phyloP scores from a whole-genome alignment of 1,140 invertebrate species.

The Phymastichus coffea region DNA sequence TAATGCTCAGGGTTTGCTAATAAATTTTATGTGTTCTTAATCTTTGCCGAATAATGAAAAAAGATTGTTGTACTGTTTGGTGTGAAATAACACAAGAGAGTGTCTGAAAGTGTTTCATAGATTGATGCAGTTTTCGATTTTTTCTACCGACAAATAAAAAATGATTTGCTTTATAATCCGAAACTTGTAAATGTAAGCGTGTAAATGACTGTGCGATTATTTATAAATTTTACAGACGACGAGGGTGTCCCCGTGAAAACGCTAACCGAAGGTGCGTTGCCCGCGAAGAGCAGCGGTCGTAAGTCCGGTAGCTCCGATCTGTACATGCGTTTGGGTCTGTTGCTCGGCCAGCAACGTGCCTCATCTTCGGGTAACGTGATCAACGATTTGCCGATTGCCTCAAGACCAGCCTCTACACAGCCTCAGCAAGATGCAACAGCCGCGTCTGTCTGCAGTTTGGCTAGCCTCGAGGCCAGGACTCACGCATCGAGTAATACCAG shows the following conservation, averaged over 20 bases:
- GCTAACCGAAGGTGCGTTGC: slow-evolving; percentile 16
- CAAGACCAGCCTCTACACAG: slow-evolving; percentile 18
- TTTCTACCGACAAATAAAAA: too few relatives aligned
- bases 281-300: not conserved
- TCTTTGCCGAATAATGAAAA: too few relatives aligned
- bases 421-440: slow-evolving; percentile 57
- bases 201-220: too few relatives aligned
- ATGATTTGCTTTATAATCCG: too few relatives aligned
- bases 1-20: too few relatives aligned
- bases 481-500: slow-evolving; percentile 80
- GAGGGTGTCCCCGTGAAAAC: slow-evolving; percentile 69
- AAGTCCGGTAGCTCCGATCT: slow-evolving; percentile 69
- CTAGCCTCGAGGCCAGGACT: slow-evolving; percentile 72
- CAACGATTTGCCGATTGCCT: slow-evolving; percentile 16
- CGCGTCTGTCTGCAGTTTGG: slow-evolving; percentile 68
- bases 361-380: not conserved
- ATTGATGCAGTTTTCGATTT: too few relatives aligned
- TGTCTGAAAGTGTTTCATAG: too few relatives aligned
- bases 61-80: too few relatives aligned
- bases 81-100: too few relatives aligned
- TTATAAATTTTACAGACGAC: slow-evolving; percentile 69
- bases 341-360: slow-evolving; percentile 71
- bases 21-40: too few relatives aligned
- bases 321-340: slow-evolving; percentile 80
- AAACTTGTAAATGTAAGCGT: too few relatives aligned